These are phyloP conservation scores for Allophyes oxyacanthae DNA, from an alignment of 2,888 invertebrate species.

Conservation along the genomic window DNA sequence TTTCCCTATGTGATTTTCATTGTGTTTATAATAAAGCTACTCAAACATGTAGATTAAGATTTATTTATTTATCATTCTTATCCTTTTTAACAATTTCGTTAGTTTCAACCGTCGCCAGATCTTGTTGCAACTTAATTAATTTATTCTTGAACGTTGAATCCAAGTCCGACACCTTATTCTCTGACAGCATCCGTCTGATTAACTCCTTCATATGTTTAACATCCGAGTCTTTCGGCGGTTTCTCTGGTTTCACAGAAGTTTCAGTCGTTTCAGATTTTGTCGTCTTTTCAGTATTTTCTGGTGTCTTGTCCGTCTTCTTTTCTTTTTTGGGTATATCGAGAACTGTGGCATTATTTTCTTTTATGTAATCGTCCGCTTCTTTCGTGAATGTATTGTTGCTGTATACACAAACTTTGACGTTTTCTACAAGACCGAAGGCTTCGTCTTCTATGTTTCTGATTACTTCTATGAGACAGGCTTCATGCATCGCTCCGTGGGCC, in stretches of 20 bases:
- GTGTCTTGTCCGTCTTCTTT: slow-evolving; percentile 21
- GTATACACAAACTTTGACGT: slow-evolving; percentile 69
- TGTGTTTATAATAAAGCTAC: not conserved
- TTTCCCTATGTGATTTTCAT: not conserved
- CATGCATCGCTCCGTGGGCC: slow-evolving; percentile 87
- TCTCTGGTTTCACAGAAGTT: not conserved
- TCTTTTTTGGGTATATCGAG: slow-evolving; percentile 62
- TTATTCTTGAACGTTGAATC: slow-evolving; percentile 68
- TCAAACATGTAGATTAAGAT: not conserved
- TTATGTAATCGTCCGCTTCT: slow-evolving; percentile 62
- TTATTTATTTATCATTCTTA: slow-evolving; percentile 48
- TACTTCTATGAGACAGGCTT: slow-evolving; percentile 85
- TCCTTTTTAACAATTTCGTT: slow-evolving; percentile 58
- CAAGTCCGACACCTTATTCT: slow-evolving; percentile 59
- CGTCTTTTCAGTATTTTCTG: not conserved
- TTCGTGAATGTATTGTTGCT: slow-evolving; percentile 59
- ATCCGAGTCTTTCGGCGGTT: slow-evolving; percentile 45
- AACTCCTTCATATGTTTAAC: slow-evolving; percentile 68
- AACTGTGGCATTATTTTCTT: slow-evolving; percentile 78
- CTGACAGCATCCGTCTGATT: slow-evolving; percentile 70
- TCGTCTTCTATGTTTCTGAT: slow-evolving; percentile 80
- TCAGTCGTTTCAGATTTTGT: slow-evolving; percentile 20
- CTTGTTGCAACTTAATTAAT: slow-evolving; percentile 62
- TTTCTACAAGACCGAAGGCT: slow-evolving; percentile 68
- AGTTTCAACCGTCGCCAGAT: slow-evolving; percentile 60